A percentile compares a stretch with the other conserved stretches of the same genome.
Conservation (phyloP, 2,888 invertebrate genomes). For the Ophion ellenae region DNA sequence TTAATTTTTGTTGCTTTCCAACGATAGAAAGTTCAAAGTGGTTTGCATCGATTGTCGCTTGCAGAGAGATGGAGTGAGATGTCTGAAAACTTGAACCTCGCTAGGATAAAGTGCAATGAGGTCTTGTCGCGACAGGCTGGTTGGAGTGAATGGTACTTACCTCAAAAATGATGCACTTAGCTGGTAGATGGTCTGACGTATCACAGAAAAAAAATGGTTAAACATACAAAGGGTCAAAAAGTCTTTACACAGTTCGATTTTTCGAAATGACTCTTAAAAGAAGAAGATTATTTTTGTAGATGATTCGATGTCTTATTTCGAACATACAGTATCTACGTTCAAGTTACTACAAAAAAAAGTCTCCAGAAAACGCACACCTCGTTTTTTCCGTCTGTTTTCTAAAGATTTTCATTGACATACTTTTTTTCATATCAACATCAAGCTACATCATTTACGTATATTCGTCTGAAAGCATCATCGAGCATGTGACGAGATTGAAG, state of each 20-base stretch:
- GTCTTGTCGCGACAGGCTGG: too few species aligned
- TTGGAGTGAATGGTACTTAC: too few species aligned
- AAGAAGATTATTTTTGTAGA: background rate
- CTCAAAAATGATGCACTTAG: too few species aligned
- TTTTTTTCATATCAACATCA: background rate
- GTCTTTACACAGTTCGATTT: background rate
- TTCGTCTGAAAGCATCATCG: constrained; percentile 10
- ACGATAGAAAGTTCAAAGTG: too few species aligned
- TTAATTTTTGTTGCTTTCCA: too few species aligned
- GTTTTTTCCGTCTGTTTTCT: background rate
- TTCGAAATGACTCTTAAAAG: background rate
- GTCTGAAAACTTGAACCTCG: too few species aligned
- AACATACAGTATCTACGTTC: background rate
- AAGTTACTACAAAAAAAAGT: background rate
- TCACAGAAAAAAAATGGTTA: too few species aligned
- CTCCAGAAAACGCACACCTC: background rate
- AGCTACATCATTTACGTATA: background rate
- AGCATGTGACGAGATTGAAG: background rate
- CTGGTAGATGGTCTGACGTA: too few species aligned
- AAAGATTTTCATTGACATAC: background rate
- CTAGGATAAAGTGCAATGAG: too few species aligned
- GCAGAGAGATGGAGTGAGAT: too few species aligned
- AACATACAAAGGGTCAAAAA: too few species aligned
- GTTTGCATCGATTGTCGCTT: too few species aligned
- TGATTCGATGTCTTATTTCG: background rate